phyloP scores from a whole-genome alignment of 2,113 vertebrate species.

The Meriones unguiculatus region DNA sequence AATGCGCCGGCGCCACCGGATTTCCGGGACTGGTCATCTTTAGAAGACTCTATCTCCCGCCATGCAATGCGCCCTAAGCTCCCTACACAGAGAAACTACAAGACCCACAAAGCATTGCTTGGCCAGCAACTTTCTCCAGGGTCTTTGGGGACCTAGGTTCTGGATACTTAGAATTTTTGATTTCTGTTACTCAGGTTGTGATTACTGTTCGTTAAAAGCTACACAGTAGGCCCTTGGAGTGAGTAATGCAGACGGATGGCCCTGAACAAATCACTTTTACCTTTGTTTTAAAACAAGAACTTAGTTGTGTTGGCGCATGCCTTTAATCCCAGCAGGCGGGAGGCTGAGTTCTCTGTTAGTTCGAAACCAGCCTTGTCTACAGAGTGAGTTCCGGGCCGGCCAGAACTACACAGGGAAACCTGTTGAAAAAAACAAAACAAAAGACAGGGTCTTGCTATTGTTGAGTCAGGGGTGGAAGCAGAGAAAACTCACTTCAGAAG shows the following conservation, averaged over 20 bases:
- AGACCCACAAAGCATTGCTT: not conserved
- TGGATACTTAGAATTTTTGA: rapidly evolving
- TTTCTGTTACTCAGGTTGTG: rapidly evolving
- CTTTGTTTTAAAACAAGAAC: not conserved
- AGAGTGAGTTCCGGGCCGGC: not conserved
- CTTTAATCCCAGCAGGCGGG: not conserved
- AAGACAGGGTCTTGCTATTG: not conserved
- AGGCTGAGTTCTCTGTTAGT: not conserved
- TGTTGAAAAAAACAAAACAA: not conserved
- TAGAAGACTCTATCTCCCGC: not conserved
- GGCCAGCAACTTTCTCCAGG: rapidly evolving
- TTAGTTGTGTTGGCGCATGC: too few relatives aligned
- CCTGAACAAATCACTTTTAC: not conserved
- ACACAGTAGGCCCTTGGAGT: not conserved
- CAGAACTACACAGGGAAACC: not conserved
- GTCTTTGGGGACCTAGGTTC: rapidly evolving
- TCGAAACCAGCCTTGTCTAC: not conserved
- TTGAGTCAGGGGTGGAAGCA: too few relatives aligned
- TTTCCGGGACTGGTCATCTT: rapidly evolving
- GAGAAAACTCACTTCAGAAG: too few relatives aligned
- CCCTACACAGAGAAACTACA: not conserved
- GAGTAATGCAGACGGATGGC: not conserved
- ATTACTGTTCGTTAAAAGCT: not conserved
- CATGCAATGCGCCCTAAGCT: not conserved
- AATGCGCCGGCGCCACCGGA: not conserved